Percentiles rank a stretch among this genome's conserved stretches.
These are phyloP conservation scores for Cosmopolites sordidus DNA, from an alignment of 2,888 invertebrate species.

Conservation along the genomic window DNA sequence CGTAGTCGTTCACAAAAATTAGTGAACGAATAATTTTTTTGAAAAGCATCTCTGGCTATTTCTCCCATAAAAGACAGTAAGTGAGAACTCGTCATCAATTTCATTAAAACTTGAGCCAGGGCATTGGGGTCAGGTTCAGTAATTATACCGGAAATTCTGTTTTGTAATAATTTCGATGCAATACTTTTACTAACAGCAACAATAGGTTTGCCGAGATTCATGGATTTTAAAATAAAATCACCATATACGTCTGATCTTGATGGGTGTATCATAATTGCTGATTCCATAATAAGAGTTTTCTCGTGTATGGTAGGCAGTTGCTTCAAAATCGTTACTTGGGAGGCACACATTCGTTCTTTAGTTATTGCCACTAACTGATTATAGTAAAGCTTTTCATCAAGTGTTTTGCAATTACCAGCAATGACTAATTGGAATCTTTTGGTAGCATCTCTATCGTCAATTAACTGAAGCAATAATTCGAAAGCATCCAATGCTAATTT, in stretches of 20 bases:
- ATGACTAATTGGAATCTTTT: constrained; percentile 41
- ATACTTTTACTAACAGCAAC: constrained; percentile 42
- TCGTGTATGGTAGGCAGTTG: constrained; percentile 41
- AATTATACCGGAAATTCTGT: constrained; percentile 42
- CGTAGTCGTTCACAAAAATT: constrained; percentile 33
- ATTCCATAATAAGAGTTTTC: constrained; percentile 41
- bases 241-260: constrained; percentile 40
- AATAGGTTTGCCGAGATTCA: constrained; percentile 41
- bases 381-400: constrained; percentile 38
- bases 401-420: constrained; percentile 39
- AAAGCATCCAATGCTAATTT: constrained; percentile 41
- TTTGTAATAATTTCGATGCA: constrained; percentile 36
- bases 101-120: constrained; percentile 41
- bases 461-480: constrained; percentile 38
- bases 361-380: constrained; percentile 37
- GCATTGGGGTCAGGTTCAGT: constrained; percentile 39
- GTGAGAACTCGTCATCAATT: constrained; percentile 39
- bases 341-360: constrained; percentile 38
- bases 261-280: constrained; percentile 40
- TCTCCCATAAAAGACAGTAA: constrained; percentile 42
- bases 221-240: constrained; percentile 39
- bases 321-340: constrained; percentile 42
- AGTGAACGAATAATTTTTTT: constrained; percentile 37
- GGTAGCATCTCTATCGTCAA: constrained; percentile 34
- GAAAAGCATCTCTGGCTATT: constrained; percentile 40